Percentiles rank a stretch among this genome's conserved stretches.
phyloP scores from a whole-genome alignment of 2,113 vertebrate genomes.

The Oceanodroma tethys region DNA sequence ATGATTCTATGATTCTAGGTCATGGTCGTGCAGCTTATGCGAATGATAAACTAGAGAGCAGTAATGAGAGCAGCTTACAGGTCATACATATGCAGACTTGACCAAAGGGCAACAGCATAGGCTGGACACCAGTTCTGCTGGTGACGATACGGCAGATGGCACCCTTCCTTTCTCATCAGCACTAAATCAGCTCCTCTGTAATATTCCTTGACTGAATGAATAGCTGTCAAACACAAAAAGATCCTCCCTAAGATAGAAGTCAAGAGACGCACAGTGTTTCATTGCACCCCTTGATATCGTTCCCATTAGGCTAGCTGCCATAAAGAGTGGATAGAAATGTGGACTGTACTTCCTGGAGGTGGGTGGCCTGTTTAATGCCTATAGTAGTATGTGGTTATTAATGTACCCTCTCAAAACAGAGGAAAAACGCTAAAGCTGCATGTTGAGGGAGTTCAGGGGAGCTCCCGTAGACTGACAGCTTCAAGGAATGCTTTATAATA shows the following conservation, averaged over 20 bases:
- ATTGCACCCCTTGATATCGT: neutral
- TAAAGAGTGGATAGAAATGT: neutral
- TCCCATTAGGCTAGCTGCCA: neutral
- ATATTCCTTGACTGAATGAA: neutral
- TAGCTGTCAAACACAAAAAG: neutral
- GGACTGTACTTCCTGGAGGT: neutral
- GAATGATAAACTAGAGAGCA: neutral
- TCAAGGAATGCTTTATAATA: constrained; percentile 11
- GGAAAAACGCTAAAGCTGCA: neutral
- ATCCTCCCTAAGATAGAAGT: neutral
- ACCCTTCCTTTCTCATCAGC: neutral
- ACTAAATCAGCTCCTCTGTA: neutral
- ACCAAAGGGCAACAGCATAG: neutral
- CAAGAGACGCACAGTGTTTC: neutral
- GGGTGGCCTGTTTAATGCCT: constrained; percentile 38
- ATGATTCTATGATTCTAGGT: no score
- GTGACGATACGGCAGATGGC: rapidly evolving
- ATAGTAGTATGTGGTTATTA: constrained; percentile 4
- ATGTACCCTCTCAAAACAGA: constrained; percentile 4
- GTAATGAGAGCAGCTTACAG: neutral
- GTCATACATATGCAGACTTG: neutral
- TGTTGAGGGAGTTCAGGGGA: neutral
- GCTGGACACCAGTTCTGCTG: neutral
- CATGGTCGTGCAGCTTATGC: neutral
- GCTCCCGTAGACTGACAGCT: neutral